Percentiles rank a stretch among this genome's conserved stretches.
Conservation (phyloP, 2,113 vertebrate species). For the Struthidea cinerea region DNA sequence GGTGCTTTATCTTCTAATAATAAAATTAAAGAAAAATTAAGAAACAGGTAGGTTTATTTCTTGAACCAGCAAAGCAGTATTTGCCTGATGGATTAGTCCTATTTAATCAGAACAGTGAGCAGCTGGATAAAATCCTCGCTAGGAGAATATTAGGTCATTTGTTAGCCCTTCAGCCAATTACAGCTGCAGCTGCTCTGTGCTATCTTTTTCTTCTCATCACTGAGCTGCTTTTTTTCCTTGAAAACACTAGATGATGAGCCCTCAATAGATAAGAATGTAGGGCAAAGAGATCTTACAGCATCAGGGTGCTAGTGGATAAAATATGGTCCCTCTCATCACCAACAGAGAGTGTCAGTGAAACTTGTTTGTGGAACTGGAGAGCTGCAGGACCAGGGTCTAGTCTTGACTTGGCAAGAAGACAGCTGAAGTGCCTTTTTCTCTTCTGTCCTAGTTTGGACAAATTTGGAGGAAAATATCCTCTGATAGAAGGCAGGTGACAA, state of each 20-base stretch:
- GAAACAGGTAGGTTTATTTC: slow-evolving; percentile 47
- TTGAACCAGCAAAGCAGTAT: not conserved
- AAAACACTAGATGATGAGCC: not conserved
- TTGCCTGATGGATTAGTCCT: slow-evolving; percentile 15
- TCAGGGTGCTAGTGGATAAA: not conserved
- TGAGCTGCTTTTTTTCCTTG: not conserved
- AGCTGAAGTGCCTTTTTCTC: not conserved
- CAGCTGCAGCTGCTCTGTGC: slow-evolving; percentile 26
- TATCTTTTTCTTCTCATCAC: slow-evolving; percentile 12
- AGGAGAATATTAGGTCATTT: slow-evolving; percentile 52
- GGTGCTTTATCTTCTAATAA: slow-evolving; percentile 4
- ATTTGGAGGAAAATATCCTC: no score
- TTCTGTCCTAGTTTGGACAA: no score
- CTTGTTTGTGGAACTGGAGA: not conserved
- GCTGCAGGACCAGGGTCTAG: not conserved
- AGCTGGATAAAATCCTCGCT: slow-evolving; percentile 34
- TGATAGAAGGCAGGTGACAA: no score
- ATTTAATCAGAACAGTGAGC: slow-evolving; percentile 44
- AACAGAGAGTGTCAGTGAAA: not conserved
- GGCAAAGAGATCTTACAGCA: not conserved
- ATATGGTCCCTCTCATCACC: not conserved
- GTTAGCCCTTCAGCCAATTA: slow-evolving; percentile 53
- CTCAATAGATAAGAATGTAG: slow-evolving; percentile 18
- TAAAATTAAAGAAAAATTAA: slow-evolving; percentile 48
- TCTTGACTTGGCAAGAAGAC: not conserved